Percentiles rank a stretch among this genome's conserved stretches.
phyloP scores from a whole-genome alignment of 2,113 vertebrate species.

The Muscicapa adusta region DNA sequence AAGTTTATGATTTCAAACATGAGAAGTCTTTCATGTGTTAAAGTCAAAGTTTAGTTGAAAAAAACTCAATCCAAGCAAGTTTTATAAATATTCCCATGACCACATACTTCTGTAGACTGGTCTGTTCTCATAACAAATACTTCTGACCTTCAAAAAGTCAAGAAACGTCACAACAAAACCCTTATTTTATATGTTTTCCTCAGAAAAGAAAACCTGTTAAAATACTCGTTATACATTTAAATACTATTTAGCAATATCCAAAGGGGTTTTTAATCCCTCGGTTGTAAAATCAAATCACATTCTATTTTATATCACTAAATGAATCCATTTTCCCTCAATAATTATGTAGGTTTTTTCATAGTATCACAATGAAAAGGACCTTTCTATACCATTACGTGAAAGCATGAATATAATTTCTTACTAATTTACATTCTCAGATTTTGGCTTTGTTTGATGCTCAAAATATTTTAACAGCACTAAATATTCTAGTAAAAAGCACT shows the following conservation, averaged over 20 bases:
- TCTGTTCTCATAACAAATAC: not conserved
- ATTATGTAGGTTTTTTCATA: not conserved
- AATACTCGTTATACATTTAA: not conserved
- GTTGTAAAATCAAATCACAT: not conserved
- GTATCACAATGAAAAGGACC: not conserved
- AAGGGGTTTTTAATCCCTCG: not conserved
- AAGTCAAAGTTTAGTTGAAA: not conserved
- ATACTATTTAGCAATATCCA: not conserved
- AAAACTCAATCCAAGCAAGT: not conserved
- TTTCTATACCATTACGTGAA: not conserved
- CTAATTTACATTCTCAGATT: not conserved
- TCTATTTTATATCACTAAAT: not conserved
- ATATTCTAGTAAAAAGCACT: not conserved
- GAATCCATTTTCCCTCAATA: not conserved
- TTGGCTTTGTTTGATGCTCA: not conserved
- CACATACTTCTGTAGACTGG: not conserved
- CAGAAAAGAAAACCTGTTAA: not conserved
- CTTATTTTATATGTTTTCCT: not conserved
- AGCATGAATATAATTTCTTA: not conserved
- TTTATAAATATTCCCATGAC: not conserved
- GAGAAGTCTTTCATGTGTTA: not conserved
- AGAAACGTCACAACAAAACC: not conserved
- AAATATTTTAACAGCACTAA: not conserved
- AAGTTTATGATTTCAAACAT: not conserved
- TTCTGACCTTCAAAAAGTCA: not conserved